Base-by-base conservation (phyloP, 2,113 vertebrate species). In the Drymodes brunneopygia region DNA sequence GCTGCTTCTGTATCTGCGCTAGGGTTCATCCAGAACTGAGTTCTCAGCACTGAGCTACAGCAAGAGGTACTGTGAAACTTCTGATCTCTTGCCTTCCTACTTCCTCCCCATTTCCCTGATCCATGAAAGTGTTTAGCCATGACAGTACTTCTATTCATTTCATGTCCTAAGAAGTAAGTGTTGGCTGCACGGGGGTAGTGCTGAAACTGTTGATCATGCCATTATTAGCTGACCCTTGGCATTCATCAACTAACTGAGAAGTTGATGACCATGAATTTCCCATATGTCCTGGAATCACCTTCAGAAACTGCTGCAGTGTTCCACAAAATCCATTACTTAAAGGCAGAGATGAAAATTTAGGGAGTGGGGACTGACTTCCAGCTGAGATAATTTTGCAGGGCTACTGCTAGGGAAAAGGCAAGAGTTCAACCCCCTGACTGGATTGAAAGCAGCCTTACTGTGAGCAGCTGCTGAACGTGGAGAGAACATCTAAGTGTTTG, bases 1-100 rank as follows among this genome's bases (percentile, higher is more conserved):
- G 3, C 7, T 84, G 17, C 3, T 53, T n/a, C 42, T 1, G 1
- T 25, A 2, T 9, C 24, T 62, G 53, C 19, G 3, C 69, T 44
- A 1, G 44, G 24, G 24, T 20, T 81, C 28, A 64, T 35, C 61
- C 28, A 44, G 29, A 13, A 8, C 4, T 23, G 31, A 61, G 24
- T 13, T 7, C 21, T 65, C 12, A 24, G 18, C 11, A 33, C 15
- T 29, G 44, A 3, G 1, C 16, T 51, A 1, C 53, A 29, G 28
- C 2, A 6, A 45, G 51, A 45, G 29, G 17, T 31, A 20, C 22
- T 15, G 19, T 36, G 57, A 45, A 40, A 64, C 53, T 35, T 51
- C 54, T 28, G 47, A 53, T 65, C 56, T 42, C 72, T 47, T 51
- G 20, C 14, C 38, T 54, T 88, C 36, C 20, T 48, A 9, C 19